Base-by-base conservation (phyloP, 92 coral and sea anemone genomes). In the Pocillopora meandrina region DNA sequence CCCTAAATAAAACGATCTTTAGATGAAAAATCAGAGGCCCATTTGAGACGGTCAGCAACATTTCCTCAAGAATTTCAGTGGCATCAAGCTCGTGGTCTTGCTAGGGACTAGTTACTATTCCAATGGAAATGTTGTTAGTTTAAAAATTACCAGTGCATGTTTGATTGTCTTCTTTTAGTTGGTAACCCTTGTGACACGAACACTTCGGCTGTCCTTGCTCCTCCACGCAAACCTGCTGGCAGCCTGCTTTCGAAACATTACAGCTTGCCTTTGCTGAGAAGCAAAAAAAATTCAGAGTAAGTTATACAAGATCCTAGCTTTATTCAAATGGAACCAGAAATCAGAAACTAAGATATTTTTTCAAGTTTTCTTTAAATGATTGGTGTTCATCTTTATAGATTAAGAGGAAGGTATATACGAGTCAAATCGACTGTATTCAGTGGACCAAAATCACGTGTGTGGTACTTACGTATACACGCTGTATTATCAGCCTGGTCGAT, bases 391-490 rank as follows among this genome's bases (percentile, higher is more conserved):
- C 73, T 12, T 12, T 16, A 14, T 12, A 12, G 62, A 12, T 59
- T 59, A 2, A 2, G 62, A 59, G 13, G 18, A 59, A 59, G 62
- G 62, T 59, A 9, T 57, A 57, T 57, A 2, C 18, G 3, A 7
- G 3, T 59, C 10, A 16, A 12, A 16, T 59, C 18, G 19, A 59
- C 18, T 12, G 0, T 16, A 59, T 16, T 12, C 62, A 12, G 18
- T 59, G 14, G 3, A 12, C 14, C 18, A 59, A 42, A 42, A 42
- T 3, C 52, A 7, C 52, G 2, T 42, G 20, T 2, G 12, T 21
- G 35, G 31, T 61, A 93, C 98, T 92, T 83, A 94, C 98, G 93
- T 61, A 75, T 79, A 80, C 98, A 94, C 12, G 79, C 76, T 58
- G 88, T 88, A 14, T 75, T 23, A 74, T 94, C 90, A 10, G n/a